Percentiles rank a stretch among this genome's conserved stretches.
These are phyloP conservation scores for Drosophila rufa DNA, from an alignment of 1,140 invertebrate species.

Conservation along the genomic window DNA sequence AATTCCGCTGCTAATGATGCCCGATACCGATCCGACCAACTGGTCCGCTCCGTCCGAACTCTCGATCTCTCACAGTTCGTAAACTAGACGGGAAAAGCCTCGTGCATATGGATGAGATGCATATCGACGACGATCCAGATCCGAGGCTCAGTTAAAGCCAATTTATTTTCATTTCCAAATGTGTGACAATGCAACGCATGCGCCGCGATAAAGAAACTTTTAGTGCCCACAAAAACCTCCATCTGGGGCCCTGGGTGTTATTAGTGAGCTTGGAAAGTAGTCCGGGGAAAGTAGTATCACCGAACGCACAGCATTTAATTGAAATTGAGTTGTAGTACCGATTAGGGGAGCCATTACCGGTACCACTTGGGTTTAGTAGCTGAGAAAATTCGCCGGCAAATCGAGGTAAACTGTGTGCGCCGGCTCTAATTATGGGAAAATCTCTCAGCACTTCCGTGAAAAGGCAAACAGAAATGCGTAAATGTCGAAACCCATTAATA, in stretches of 20 bases:
- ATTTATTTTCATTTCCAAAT: conserved; percentile 82
- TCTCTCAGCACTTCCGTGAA: conserved; percentile 72
- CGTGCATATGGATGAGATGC: conserved; percentile 67
- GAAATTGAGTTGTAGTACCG: conserved; percentile 68
- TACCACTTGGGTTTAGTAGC: conserved; percentile 72
- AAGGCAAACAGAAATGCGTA: conserved; percentile 69
- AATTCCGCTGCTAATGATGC: conserved; percentile 84
- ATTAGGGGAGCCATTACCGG: conserved; percentile 74
- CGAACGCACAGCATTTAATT: conserved; percentile 60
- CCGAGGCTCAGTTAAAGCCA: conserved; percentile 50
- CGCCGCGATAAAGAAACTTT: conserved; percentile 63
- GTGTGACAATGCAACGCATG: conserved; percentile 81
- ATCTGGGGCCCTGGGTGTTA: conserved; percentile 39
- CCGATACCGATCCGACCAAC: conserved; percentile 62
- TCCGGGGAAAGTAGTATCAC: conserved; percentile 42
- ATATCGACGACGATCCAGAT: conserved; percentile 34
- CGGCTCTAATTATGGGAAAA: conserved; percentile 80
- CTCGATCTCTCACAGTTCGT: conserved; percentile 72
- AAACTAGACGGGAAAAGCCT: conserved; percentile 71
- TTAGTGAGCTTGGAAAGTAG: conserved; percentile 66
- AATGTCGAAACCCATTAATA: conserved; percentile 76
- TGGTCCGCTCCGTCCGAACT: conserved; percentile 20
- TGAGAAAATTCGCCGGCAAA: conserved; percentile 76
- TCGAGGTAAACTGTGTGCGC: conserved; percentile 45
- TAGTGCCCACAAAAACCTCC: background rate